Percentiles rank a stretch among this genome's conserved stretches.
phyloP scores from a whole-genome alignment of 2,797 vertebrate genomes.

The Platalea minor region DNA sequence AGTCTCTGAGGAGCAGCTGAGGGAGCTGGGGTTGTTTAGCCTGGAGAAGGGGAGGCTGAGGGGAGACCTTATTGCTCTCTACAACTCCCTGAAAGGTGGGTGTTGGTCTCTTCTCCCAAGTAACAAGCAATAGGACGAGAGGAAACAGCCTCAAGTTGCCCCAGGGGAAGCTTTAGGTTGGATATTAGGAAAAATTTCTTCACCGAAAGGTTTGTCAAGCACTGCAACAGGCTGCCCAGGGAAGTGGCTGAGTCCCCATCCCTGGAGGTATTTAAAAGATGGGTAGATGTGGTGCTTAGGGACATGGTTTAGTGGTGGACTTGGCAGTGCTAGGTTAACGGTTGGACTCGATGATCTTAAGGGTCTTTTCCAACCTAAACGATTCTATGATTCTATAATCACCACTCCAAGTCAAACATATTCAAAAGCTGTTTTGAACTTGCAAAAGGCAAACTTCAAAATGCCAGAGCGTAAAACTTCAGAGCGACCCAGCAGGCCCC shows the following conservation, averaged over 20 bases:
- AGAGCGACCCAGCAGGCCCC: background rate
- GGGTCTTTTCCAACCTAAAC: background rate
- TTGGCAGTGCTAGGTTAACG: background rate
- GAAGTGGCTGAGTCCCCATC: background rate
- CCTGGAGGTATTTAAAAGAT: background rate
- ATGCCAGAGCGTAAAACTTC: background rate
- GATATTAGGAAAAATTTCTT: background rate
- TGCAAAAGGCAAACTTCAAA: background rate
- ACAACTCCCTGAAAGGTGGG: no score
- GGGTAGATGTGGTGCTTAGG: background rate
- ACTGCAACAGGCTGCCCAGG: background rate
- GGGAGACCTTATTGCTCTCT: no score
- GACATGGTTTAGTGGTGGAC: background rate
- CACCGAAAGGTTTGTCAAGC: no score
- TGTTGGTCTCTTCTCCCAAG: no score
- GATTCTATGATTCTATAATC: background rate
- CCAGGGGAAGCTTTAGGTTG: no score
- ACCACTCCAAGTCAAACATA: background rate
- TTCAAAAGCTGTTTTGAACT: background rate
- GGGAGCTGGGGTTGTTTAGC: no score
- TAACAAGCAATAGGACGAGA: no score
- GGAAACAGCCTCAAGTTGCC: no score
- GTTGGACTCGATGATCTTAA: background rate
- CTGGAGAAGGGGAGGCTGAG: no score
- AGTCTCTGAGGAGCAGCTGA: no score